These are phyloP conservation scores for Crambe crambe DNA, from an alignment of 37 sponge, comb jelly and placozoan genomes.

Conservation along the genomic window DNA sequence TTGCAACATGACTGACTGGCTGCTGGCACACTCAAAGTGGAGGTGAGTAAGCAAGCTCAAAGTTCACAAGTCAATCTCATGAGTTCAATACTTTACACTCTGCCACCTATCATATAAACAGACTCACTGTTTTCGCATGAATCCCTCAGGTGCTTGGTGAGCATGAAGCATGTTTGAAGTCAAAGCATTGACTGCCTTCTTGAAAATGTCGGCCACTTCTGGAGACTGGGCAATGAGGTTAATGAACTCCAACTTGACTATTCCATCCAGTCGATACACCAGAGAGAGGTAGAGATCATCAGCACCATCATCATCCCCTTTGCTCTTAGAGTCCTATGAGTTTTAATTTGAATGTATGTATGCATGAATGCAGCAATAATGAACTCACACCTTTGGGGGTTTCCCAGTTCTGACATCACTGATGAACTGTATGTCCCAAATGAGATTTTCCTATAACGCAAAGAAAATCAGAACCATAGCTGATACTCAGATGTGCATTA, in stretches of 20 bases:
- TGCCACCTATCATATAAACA: no score
- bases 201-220: conserved; percentile 51
- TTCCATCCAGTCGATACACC: conserved; percentile 56
- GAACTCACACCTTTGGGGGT: conserved; percentile 9
- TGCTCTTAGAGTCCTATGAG: conserved; percentile 11
- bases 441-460: conserved; percentile 12
- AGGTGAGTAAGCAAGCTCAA: no score
- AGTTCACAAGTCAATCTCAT: no score
- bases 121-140: conserved; percentile 52
- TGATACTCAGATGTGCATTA: no score
- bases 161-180: conserved; percentile 36
- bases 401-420: conserved; percentile 55
- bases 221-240: conserved; percentile 29
- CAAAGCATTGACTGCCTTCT: conserved; percentile 45
- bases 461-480: neutral
- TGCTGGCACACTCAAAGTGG: no score
- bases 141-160: conserved; percentile 11
- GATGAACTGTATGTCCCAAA: conserved; percentile 36
- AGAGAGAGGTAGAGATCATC: conserved; percentile 31
- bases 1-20: no score
- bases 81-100: no score
- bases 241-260: conserved; percentile 42
- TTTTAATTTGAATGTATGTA: neutral
- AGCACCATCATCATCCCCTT: neutral
- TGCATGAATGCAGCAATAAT: neutral